Evolutionary conservation across 2,113 vertebrate genomes (phyloP).

Genomic region (Enhydra lutris): DNA sequence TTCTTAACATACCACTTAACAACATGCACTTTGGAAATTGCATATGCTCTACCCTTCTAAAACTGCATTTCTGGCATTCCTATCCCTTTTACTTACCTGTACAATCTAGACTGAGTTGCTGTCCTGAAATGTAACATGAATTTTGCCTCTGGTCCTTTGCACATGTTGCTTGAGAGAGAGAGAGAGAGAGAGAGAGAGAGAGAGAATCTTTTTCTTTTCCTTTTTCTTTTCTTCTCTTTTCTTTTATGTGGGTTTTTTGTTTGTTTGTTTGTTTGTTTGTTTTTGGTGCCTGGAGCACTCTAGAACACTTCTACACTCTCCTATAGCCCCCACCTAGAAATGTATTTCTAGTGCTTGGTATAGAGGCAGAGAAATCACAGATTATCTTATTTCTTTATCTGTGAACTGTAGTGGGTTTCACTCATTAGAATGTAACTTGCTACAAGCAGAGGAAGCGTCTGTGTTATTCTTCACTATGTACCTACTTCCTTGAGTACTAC

Average conservation of each 20-base stretch:
- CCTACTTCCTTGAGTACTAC: background rate
- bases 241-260: no score
- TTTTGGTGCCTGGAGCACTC: background rate
- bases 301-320: background rate
- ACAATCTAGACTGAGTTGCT: background rate
- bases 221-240: background rate
- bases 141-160: background rate
- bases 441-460: background rate
- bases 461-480: background rate
- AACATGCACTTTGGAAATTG: background rate
- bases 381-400: background rate
- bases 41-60: rapidly evolving
- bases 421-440: background rate
- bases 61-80: background rate
- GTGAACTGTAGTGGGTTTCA: background rate
- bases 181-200: no score
- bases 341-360: background rate
- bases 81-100: background rate
- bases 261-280: background rate
- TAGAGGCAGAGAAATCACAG: background rate
- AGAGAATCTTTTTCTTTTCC: background rate
- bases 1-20: background rate
- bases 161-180: background rate
- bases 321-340: background rate
- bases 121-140: background rate